phyloP scores from a whole-genome alignment of 2,888 invertebrate genomes.

The Mesorhabditis belari region DNA sequence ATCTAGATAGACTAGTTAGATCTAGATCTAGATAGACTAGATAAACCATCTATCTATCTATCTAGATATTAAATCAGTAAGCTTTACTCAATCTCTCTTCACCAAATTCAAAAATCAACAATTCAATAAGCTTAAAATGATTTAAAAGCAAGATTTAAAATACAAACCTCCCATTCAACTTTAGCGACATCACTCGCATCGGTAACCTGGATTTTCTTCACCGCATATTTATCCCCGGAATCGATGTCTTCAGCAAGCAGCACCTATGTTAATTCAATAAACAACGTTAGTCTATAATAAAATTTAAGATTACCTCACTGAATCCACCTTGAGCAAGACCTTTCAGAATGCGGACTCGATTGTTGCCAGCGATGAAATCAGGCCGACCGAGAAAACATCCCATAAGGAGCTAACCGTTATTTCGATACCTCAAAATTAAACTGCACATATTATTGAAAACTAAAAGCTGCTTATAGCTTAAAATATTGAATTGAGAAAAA shows the following conservation, averaged over 20 bases:
- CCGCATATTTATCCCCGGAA: slow-evolving; percentile 28
- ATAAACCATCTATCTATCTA: too few relatives aligned
- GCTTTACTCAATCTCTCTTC: too few relatives aligned
- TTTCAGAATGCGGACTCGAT: slow-evolving; percentile 66
- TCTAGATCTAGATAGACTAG: too few relatives aligned
- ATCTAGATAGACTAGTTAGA: too few relatives aligned
- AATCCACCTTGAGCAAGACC: slow-evolving; percentile 66
- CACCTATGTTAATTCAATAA: slow-evolving; percentile 20
- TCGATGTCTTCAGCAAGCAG: slow-evolving; percentile 24
- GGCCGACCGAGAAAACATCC: slow-evolving; percentile 71
- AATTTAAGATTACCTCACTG: slow-evolving; percentile 12
- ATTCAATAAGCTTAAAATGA: background rate
- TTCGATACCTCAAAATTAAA: too few relatives aligned
- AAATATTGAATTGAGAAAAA: too few relatives aligned
- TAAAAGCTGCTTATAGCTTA: too few relatives aligned
- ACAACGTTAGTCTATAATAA: background rate
- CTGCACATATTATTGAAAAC: too few relatives aligned
- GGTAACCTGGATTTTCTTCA: slow-evolving; percentile 28
- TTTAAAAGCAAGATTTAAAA: background rate
- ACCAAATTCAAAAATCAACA: background rate
- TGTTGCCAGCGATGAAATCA: slow-evolving; percentile 66
- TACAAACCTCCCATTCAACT: slow-evolving; percentile 9
- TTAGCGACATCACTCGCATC: background rate
- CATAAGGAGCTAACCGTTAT: too few relatives aligned
- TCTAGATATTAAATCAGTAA: too few relatives aligned